A percentile compares a stretch with the other conserved stretches of the same genome.
These are phyloP conservation scores for Hesperophylax magnus DNA, from an alignment of 1,140 invertebrate species.

Conservation along the genomic window DNA sequence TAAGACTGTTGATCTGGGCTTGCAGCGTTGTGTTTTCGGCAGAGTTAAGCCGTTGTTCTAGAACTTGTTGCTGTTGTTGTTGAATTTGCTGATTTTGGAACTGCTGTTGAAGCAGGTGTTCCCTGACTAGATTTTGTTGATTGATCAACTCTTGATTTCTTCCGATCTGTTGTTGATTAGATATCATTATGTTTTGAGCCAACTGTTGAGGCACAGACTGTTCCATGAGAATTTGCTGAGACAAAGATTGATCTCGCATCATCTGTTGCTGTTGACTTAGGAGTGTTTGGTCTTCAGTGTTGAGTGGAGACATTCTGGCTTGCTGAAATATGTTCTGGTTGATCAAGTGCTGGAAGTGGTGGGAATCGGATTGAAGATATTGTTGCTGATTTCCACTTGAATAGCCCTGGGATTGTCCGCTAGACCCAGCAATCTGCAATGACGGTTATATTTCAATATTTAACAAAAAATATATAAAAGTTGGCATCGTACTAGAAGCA, in stretches of 20 bases:
- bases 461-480: no score
- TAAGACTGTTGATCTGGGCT: slow-evolving; percentile 66
- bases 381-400: slow-evolving; percentile 56
- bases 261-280: slow-evolving; percentile 65
- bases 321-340: slow-evolving; percentile 70
- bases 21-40: slow-evolving; percentile 51
- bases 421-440: slow-evolving; percentile 44
- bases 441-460: neutral
- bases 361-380: slow-evolving; percentile 62
- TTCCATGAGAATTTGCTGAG: slow-evolving; percentile 69
- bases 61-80: slow-evolving; percentile 60
- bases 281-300: slow-evolving; percentile 63
- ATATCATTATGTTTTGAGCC: slow-evolving; percentile 66
- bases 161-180: slow-evolving; percentile 62
- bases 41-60: slow-evolving; percentile 58
- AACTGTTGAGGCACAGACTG: slow-evolving; percentile 72
- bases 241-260: slow-evolving; percentile 73
- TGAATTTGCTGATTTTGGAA: slow-evolving; percentile 57
- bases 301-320: slow-evolving; percentile 64
- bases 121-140: slow-evolving; percentile 62
- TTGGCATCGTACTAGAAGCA: no score
- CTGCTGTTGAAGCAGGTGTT: slow-evolving; percentile 51
- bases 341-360: slow-evolving; percentile 66
- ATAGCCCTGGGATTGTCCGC: slow-evolving; percentile 49
- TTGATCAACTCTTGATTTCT: slow-evolving; percentile 60